phyloP scores from a whole-genome alignment of 2,888 invertebrate species.

The Rhodophaea formosa region DNA sequence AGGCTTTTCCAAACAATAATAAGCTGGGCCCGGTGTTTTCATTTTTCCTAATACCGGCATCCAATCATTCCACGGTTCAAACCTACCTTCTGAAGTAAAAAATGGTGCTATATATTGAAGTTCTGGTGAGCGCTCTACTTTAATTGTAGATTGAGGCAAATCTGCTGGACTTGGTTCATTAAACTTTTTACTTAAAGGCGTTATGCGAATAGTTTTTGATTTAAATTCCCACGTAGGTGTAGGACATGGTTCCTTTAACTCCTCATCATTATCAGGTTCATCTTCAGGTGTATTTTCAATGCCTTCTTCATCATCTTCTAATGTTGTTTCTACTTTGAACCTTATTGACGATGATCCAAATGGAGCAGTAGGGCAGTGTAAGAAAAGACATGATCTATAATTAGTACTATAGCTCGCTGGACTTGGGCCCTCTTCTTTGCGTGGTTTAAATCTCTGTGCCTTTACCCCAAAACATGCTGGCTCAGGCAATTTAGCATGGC shows the following conservation, averaged over 20 bases:
- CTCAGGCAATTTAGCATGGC: slow-evolving; percentile 48
- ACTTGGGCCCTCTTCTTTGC: slow-evolving; percentile 50
- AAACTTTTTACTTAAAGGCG: slow-evolving; percentile 41
- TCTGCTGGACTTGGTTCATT: slow-evolving; percentile 55
- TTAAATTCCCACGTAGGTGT: slow-evolving; percentile 56
- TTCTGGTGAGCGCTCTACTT: slow-evolving; percentile 30
- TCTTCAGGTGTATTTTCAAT: slow-evolving; percentile 18
- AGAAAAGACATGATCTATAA: slow-evolving; percentile 36
- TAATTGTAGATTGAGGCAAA: slow-evolving; percentile 30
- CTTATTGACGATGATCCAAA: slow-evolving; percentile 54
- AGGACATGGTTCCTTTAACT: slow-evolving; percentile 28
- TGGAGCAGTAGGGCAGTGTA: slow-evolving; percentile 46
- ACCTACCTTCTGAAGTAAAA: slow-evolving; percentile 56
- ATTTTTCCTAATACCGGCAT: slow-evolving; percentile 46
- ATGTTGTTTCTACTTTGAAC: slow-evolving; percentile 42
- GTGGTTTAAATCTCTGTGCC: slow-evolving; percentile 49
- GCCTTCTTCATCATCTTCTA: slow-evolving; percentile 36
- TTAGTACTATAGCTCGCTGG: slow-evolving; percentile 51
- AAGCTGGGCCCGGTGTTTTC: slow-evolving; percentile 58
- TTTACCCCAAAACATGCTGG: slow-evolving; percentile 57
- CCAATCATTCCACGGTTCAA: slow-evolving; percentile 61
- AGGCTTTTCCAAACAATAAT: slow-evolving; percentile 47
- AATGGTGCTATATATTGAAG: slow-evolving; percentile 56
- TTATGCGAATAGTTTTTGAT: slow-evolving; percentile 57
- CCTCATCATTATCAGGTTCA: slow-evolving; percentile 23